Evolutionary conservation across 2,113 vertebrate genomes (phyloP).

Genomic region (cattle (Bos taurus)): DNA sequence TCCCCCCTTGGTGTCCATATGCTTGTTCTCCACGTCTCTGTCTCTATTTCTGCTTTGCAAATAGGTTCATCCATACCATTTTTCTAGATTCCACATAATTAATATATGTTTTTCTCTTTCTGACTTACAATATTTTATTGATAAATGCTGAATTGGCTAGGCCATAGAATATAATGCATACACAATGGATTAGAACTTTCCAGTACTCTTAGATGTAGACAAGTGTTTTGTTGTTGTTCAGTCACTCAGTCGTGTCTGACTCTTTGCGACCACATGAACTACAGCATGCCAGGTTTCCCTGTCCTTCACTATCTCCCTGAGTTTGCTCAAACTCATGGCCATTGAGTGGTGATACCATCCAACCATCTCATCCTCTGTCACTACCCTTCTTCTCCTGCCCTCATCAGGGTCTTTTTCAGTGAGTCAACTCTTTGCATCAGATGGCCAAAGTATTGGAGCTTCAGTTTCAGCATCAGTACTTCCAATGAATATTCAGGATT

Average conservation of each 20-base stretch:
- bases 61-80: neutral
- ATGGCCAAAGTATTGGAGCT: neutral
- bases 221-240: neutral
- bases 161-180: neutral
- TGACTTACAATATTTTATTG: neutral
- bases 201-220: neutral
- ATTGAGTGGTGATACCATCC: neutral
- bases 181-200: neutral
- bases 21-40: neutral
- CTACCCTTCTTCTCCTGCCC: neutral
- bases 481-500: neutral
- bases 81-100: neutral
- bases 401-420: neutral
- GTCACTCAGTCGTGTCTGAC: neutral
- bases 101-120: neutral
- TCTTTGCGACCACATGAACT: neutral
- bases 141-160: neutral
- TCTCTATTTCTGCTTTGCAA: neutral
- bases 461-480: neutral
- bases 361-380: neutral
- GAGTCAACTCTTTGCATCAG: neutral
- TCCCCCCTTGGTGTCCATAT: neutral
- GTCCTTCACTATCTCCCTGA: neutral
- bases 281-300: neutral
- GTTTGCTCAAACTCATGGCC: neutral